phyloP scores from a whole-genome alignment of 1,140 invertebrate species.

The Papilio polytes region DNA sequence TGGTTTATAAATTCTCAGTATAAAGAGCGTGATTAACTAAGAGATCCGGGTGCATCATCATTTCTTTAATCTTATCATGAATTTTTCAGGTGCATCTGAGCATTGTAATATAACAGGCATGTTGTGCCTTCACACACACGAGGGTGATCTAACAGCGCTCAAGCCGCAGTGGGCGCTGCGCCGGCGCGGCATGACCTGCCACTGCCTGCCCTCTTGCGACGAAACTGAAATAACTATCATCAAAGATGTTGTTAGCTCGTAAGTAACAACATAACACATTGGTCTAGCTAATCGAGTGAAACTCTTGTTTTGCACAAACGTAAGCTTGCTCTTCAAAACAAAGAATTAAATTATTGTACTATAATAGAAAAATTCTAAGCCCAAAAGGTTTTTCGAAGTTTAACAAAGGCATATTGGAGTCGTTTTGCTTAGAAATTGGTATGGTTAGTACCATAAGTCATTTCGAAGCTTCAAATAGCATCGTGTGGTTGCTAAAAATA shows the following conservation, averaged over 20 bases:
- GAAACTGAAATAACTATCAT: conserved; percentile 86
- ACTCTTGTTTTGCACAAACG: too few relatives aligned
- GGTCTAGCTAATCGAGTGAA: not conserved
- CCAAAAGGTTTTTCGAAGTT: too few relatives aligned
- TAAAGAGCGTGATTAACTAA: too few relatives aligned
- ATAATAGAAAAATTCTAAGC: too few relatives aligned
- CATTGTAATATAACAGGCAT: conserved; percentile 85
- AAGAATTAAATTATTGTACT: too few relatives aligned
- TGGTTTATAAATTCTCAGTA: conserved; percentile 63
- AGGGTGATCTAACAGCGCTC: conserved; percentile 85
- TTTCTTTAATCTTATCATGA: not conserved
- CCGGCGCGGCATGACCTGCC: conserved; percentile 82
- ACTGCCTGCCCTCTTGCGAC: conserved; percentile 86
- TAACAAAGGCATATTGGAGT: too few relatives aligned
- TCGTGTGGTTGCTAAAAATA: not conserved
- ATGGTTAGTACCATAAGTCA: not conserved
- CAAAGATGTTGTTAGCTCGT: conserved; percentile 74
- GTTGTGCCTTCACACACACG: conserved; percentile 85
- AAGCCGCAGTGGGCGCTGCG: conserved; percentile 69
- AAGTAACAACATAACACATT: conserved; percentile 43
- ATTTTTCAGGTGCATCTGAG: conserved; percentile 56
- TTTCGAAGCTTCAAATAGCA: not conserved
- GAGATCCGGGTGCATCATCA: not conserved
- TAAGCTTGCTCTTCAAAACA: not conserved
- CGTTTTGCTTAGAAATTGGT: too few relatives aligned